Conservation (phyloP, 2,888 invertebrate species). For the Meiosimyza platycephala region DNA sequence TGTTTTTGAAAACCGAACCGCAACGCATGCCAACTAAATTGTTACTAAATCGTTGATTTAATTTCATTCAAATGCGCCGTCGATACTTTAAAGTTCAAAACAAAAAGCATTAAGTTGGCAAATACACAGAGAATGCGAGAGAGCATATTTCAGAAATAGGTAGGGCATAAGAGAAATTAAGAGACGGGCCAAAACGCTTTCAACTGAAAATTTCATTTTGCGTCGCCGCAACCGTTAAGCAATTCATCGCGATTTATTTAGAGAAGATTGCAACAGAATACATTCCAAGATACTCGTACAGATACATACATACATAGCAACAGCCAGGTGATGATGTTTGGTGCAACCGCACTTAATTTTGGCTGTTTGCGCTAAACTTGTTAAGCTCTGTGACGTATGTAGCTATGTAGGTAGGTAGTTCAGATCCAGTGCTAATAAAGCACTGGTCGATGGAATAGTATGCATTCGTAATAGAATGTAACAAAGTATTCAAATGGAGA, state of each 20-base stretch:
- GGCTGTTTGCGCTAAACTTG: no score
- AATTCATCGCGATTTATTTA: not conserved
- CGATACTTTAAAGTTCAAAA: not conserved
- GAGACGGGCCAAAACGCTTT: not conserved
- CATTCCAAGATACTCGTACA: no score
- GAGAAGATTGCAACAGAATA: no score
- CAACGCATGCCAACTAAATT: conserved; percentile 20
- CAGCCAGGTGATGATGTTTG: no score
- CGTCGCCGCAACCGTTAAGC: conserved; percentile 10
- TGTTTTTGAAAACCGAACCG: not conserved
- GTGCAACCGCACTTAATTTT: no score
- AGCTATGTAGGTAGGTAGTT: no score
- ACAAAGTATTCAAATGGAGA: no score
- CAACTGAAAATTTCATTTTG: not conserved
- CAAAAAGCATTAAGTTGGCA: not conserved
- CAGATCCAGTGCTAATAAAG: no score
- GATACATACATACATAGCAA: no score
- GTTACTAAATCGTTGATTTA: conserved; percentile 21
- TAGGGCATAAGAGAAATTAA: not conserved
- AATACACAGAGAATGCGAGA: not conserved
- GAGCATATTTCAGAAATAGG: not conserved
- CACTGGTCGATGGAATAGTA: no score
- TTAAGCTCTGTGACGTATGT: no score
- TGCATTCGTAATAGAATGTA: no score
- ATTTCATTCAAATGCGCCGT: not conserved